Percentiles rank a stretch among this genome's conserved stretches.
These are phyloP conservation scores for Bubo scandiacus DNA, from an alignment of 2,113 vertebrate genomes.

Conservation along the genomic window DNA sequence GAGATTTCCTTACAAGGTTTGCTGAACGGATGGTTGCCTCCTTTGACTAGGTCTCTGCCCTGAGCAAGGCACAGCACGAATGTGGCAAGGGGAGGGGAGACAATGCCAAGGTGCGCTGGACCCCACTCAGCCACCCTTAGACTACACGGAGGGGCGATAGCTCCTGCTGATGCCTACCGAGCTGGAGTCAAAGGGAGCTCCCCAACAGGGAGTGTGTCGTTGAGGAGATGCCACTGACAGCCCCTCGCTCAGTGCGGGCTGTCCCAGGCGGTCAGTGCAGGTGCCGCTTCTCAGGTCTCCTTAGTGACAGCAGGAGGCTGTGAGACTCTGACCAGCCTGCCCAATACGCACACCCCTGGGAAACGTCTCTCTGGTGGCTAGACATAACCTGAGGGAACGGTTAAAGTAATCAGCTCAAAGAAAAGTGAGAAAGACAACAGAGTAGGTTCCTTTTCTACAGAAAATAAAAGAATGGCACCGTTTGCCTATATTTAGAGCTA, in stretches of 20 bases:
- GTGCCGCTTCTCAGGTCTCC: not conserved
- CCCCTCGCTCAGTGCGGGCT: rapidly evolving
- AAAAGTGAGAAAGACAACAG: not conserved
- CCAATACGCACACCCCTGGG: rapidly evolving
- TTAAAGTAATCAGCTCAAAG: not conserved
- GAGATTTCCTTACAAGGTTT: not conserved
- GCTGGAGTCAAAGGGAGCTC: not conserved
- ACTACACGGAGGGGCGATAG: rapidly evolving
- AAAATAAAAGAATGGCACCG: not conserved
- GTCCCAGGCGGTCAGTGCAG: not conserved
- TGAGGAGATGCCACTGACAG: not conserved
- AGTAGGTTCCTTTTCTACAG: not conserved
- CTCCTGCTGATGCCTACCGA: not conserved
- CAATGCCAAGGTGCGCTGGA: rapidly evolving
- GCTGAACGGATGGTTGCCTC: not conserved
- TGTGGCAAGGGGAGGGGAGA: not conserved
- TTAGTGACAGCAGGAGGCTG: not conserved
- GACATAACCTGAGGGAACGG: not conserved
- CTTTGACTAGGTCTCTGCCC: not conserved
- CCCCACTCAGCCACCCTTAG: not conserved
- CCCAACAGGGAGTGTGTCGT: rapidly evolving
- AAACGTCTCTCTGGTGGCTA: not conserved
- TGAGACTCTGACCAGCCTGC: not conserved
- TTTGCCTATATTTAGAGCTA: not conserved
- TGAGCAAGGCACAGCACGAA: not conserved